Evolutionary conservation across 2,113 vertebrate species (phyloP), one percentile per base, ranked within the genome.

Genomic region (Amblyopsis rosae): DNA sequence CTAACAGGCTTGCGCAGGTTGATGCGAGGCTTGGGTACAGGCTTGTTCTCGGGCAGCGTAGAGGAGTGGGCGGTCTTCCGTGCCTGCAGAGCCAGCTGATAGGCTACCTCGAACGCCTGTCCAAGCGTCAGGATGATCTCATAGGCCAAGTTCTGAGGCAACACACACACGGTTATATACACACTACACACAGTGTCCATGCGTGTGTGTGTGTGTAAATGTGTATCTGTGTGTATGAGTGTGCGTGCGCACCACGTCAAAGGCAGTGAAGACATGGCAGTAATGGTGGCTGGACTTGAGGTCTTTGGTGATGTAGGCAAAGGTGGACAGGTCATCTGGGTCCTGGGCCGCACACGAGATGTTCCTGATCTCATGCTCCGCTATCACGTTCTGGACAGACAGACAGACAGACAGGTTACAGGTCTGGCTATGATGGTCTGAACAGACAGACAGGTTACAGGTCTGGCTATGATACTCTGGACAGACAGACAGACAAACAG

Each of bases 291-390:
- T 99, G 78, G 98, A 98, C 94, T 99, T 98, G 93, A 99, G 92
- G 94, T 99, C 98, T 94, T 99, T 99, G 82, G 98, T 99, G 93
- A 99, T 99, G 88, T 99, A 99, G 11, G 98, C 98, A 81, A 99
- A 99, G 0, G 98, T 99, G 9, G 96, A 99, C 83, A 99, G 96
- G 84, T 99, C 98, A 80, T 98, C 98, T 0, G 98, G 98, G 88
- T 99, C 97, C 90, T 99, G 98, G 80, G 98, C 96, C 13, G 98
- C 98, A 78, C 98, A 99, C 26, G 98, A 99, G 90, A 99, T 99
- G 87, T 99, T 99, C 60, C 98, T 95, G 71, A 99, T 99, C 94
- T 99, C 98, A 66, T 99, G 98, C 72, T 99, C 98, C 0, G 98
- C 97, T 56, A 99, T 99, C 79, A 99, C 96, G 83, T 98, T 97